phyloP scores from a whole-genome alignment of 2,797 vertebrate genomes.

The Sebastes steindachneri region DNA sequence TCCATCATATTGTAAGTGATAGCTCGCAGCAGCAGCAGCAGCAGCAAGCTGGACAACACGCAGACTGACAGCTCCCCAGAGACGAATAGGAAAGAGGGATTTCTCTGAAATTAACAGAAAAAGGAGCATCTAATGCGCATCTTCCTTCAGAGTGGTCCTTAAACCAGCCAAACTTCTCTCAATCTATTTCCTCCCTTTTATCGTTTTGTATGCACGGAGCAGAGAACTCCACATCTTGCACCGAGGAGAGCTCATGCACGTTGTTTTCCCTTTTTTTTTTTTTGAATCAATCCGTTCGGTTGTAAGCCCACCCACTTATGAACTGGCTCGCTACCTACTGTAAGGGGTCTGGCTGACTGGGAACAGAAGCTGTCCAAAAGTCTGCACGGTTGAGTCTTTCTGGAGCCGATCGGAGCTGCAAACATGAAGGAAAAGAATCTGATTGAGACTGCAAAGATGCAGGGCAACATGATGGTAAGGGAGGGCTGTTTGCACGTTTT shows the following conservation, averaged over 20 bases:
- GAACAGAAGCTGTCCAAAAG: conserved; percentile 47
- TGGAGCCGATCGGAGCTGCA: neutral
- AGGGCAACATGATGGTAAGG: conserved; percentile 90
- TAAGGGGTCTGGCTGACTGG: conserved; percentile 30
- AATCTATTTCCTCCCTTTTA: neutral
- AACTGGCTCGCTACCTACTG: conserved; percentile 48
- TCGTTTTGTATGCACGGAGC: neutral
- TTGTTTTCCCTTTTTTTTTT: neutral
- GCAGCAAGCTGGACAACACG: conserved; percentile 13
- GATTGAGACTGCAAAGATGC: conserved; percentile 97
- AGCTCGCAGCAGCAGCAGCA: conserved; percentile 27
- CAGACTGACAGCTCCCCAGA: conserved; percentile 8
- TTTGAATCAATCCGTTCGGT: conserved; percentile 37
- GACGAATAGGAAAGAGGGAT: neutral
- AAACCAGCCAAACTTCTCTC: neutral
- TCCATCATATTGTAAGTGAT: conserved; percentile 53
- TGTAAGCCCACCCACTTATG: conserved; percentile 68
- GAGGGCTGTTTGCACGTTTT: neutral
- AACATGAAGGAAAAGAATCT: conserved; percentile 94
- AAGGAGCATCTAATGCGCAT: neutral
- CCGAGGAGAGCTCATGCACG: conserved; percentile 16
- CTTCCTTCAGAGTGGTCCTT: neutral
- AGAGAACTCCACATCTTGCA: neutral
- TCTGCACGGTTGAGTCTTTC: conserved; percentile 17
- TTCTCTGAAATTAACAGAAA: neutral